Base-by-base conservation (phyloP, 1,140 invertebrate genomes). In the Aphis craccivora region DNA sequence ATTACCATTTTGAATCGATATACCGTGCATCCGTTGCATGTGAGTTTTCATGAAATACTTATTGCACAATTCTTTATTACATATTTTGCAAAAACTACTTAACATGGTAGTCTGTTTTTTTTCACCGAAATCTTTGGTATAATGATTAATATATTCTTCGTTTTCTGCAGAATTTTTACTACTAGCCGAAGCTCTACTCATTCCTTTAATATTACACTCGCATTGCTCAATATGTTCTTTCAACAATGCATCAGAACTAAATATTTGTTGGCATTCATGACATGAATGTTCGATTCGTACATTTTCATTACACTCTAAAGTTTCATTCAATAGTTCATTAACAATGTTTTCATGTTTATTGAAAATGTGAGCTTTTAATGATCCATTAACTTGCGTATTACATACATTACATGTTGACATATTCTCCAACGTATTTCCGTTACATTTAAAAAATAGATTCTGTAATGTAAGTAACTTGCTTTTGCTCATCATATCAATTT, bases 1-100 rank as follows among this genome's bases (percentile, higher is more conserved):
- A 1, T 98, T 97, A 1, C 97, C 98, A 94, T 98, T 98, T 95
- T 99, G 98, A 81, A 99, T 97, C 95, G 99, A 98, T 93, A 99
- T 99, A 30, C 99, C 99, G 95, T 99, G 99, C 98, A 99, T 99
- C 95, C 99, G 97, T 94, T 99, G 97, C 98, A 99, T 99, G 96
- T 99, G 99, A 0, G 99, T 99, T 95, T 99, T 99, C 97, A 99
- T 98, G 95, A 99, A 99, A 95, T 99, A 99, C 95, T 99, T 99
- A 96, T 99, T 99, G 96, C 99, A 99, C 55, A 99, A 95, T 95
- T 99, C 99, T 96, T 99, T 99, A 95, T 99, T 99, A 95, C 99
- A 99, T 94, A 99, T 99, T 95, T 99, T 99, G 95, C 99, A 99
- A 95, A 99, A 99, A 94, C 98, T 98, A 87, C 97, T 98, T 0